phyloP scores from a whole-genome alignment of 2,888 invertebrate genomes.

The Eubasilissa splendida region DNA sequence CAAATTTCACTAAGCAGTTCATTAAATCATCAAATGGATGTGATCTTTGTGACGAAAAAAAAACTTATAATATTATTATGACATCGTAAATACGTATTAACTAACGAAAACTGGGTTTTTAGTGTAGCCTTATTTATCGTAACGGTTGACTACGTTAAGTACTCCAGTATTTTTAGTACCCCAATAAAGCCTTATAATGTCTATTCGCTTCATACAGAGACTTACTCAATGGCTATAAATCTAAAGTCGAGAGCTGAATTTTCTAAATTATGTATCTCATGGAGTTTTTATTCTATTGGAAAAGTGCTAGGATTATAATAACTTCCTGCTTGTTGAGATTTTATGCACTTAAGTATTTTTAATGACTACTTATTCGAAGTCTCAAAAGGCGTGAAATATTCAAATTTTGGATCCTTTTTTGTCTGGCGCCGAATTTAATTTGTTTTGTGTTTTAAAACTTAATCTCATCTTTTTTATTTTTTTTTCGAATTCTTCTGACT shows the following conservation, averaged over 20 bases:
- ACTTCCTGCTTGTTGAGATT: conserved; percentile 9
- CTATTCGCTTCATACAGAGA: conserved; percentile 17
- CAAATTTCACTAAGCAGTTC: too few relatives aligned
- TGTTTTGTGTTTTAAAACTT: too few relatives aligned
- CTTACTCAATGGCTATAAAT: conserved; percentile 14
- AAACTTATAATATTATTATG: too few relatives aligned
- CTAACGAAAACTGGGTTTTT: conserved; percentile 15
- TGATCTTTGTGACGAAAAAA: too few relatives aligned
- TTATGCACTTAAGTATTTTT: neutral
- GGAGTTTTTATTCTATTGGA: conserved; percentile 25
- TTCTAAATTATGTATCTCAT: conserved; percentile 20
- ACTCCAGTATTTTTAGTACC: conserved; percentile 30
- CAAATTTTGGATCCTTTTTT: too few relatives aligned
- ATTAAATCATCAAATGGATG: too few relatives aligned
- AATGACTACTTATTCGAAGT: too few relatives aligned
- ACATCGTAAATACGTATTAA: conserved; percentile 10
- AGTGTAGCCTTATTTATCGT: conserved; percentile 26
- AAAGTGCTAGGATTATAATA: conserved; percentile 15
- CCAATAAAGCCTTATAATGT: conserved; percentile 29
- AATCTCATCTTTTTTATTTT: too few relatives aligned
- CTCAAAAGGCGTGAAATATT: too few relatives aligned
- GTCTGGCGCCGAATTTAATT: too few relatives aligned
- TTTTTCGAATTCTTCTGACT: too few relatives aligned
- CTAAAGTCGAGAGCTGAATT: conserved; percentile 7
- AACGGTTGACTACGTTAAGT: conserved; percentile 28